Base-by-base conservation (phyloP, 2,888 invertebrate species). In the Clitarchus hookeri region DNA sequence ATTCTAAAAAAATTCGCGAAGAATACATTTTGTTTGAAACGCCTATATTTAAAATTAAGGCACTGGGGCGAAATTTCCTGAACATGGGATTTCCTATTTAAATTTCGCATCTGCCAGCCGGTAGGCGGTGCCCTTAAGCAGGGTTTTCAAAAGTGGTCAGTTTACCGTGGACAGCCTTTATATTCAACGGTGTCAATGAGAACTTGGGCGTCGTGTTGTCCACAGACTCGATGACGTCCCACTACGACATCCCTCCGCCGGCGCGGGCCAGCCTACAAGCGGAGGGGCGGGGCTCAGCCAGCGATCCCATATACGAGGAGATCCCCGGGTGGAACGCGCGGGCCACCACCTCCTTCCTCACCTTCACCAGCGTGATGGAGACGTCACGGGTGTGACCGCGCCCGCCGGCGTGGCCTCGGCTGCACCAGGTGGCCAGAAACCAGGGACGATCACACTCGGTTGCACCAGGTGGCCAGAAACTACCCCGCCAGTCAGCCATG, bases 151-250 rank as follows among this genome's bases (percentile, higher is more conserved):
- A 36, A 36, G 36, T 36, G 36, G 4, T 36, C 4, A 36, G 36
- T 4, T 4, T 36, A 36, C 36, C 36, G 1, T 36, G 36, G 36
- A 36, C 4, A 36, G 36, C 36, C 36, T 36, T 36, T 36, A 36
- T 36, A 36, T 36, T 36, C 36, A 36, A 4, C 4, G 36, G 4
- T 36, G 53, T 53, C 6, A 53, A 53, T 53, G 12, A 53, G 53
- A 53, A 53, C 4, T 36, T 36, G 36, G 53, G 53, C 53, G 53
- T 53, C 4, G 53, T 53, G 53, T 65, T 19, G 19, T 19, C 44
- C 44, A 9, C 82, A 82, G 82, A 82, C 36, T 82, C 82, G 27
- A 82, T 82, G 82, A 82, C 82, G 27, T 82, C 82, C 13, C 82
- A 82, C 44, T 82, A 82, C 82, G 82, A 82, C 82, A 82, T 82